Evolutionary conservation across 1,140 invertebrate species (phyloP), one percentile per base, ranked within the genome.

Genomic region (Ips nitidus): DNA sequence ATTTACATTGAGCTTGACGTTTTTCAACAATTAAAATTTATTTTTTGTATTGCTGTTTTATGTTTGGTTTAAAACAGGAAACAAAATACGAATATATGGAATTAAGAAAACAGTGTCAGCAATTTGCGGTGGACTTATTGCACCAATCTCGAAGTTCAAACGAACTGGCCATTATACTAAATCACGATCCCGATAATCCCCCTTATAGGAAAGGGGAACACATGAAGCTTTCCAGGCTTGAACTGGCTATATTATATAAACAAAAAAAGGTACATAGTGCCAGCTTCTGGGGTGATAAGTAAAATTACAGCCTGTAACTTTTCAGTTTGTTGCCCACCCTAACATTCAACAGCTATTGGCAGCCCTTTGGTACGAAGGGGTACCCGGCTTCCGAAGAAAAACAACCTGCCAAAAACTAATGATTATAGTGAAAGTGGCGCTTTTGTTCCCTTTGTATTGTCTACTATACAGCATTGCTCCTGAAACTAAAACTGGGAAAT

Each of bases 341-440:
- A 94, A 94, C 78, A 92, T 95, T 73, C 94, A 97, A 79, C 94
- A 96, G 81, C 82, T 96, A n/a, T 80, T 97, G 57, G 91, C 93
- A 0, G 87, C 92, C 3, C 90, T 97, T 72, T 97, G 94, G 94
- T 97, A 96, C 79, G 92, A 96, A 77, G 94, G 91, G 0, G 86
- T 95, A 7, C 94, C 94, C 2, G 93, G 93, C 5, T 95, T 95
- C 80, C 86, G 93, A 38, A 85, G 93, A 52, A 94, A 92, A 83
- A 86, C 85, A 4, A 81, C 86, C 1, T 70, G 85, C 1, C 83
- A 89, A 72, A 93, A 91, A 80, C 75, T 88, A 37, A 81, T 89
- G 72, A 90, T 94, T 53, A 88, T 94, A 6, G 78, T 86, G 2
- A 86, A 88, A 76, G 88, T 95, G 1, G 92, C 92, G 0, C 64